Percentiles rank a stretch among this genome's conserved stretches.
Conservation (phyloP, 2,888 invertebrate species). For the Zygaena filipendulae region DNA sequence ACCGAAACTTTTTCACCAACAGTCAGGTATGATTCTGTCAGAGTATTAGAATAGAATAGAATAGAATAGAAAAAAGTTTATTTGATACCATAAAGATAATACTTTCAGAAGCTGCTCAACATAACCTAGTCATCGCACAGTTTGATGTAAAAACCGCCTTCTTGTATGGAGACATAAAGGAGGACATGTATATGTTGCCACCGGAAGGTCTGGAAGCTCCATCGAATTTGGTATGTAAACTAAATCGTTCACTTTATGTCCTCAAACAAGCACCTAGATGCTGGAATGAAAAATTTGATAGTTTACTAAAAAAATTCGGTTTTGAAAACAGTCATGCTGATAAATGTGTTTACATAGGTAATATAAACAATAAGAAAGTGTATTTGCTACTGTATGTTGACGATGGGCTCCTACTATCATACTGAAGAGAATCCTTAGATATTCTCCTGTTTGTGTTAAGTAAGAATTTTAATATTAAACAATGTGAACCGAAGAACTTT, state of each 20-base stretch:
- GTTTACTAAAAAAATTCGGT: constrained; percentile 12
- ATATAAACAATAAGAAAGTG: constrained; percentile 7
- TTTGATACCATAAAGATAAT: too few relatives aligned
- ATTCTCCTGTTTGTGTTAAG: constrained; percentile 8
- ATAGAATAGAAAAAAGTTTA: too few relatives aligned
- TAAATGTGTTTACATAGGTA: constrained; percentile 18
- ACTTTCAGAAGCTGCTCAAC: constrained; percentile 10
- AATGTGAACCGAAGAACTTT: constrained; percentile 7
- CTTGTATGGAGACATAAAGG: constrained; percentile 4
- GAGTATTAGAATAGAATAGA: too few relatives aligned
- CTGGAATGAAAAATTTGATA: constrained; percentile 17
- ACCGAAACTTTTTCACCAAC: too few relatives aligned
- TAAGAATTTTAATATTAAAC: constrained; percentile 9
- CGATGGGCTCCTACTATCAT: constrained; percentile 14
- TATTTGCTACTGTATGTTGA: constrained; percentile 13
- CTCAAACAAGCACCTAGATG: constrained; percentile 18
- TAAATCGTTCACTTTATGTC: constrained; percentile 14
- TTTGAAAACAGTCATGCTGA: constrained; percentile 14
- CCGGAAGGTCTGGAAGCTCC: constrained; percentile 8
- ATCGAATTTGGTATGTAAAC: constrained; percentile 15
- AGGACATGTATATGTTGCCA: constrained; percentile 3
- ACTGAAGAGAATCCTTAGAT: constrained; percentile 2
- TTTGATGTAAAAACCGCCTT: constrained; percentile 13
- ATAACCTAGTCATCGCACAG: constrained; percentile 8
- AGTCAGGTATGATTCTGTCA: constrained; percentile 18